Evolutionary conservation across 2,888 invertebrate genomes (phyloP), one percentile per base, ranked within the genome.

Genomic region (Acronicta alni): DNA sequence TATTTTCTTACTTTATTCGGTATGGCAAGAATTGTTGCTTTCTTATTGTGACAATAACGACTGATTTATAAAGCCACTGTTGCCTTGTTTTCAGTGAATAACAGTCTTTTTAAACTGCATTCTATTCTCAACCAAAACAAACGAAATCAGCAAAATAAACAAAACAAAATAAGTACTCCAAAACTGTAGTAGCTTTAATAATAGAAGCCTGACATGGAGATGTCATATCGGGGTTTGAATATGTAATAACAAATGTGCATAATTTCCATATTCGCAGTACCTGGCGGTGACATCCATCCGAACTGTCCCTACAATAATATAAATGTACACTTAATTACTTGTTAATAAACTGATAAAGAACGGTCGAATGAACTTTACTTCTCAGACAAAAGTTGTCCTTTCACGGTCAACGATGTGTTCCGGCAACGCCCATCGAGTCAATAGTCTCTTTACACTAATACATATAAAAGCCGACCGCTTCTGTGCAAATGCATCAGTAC

Each of bases 371-470:
- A 61, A 68, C 73, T 68, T 69, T 81, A 83, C 79, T 77, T 80
- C 75, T 81, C 46, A 71, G 57, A 77, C 75, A 88, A 89, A 90
- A 89, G 89, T 88, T 71, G 89, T 86, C 72, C 71, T 80, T 80
- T 86, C 89, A 93, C 72, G 91, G 91, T 67, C 87, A 79, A 52
- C 80, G 61, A 81, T 80, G 75, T 81, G 72, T 88, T 89, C 89
- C 88, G 87, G 86, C 71, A 74, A 80, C 85, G 80, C 85, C 85
- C 79, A 74, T 77, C 70, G 49, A 60, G 71, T 80, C 41, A 54
- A 72, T 30, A 57, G 16, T 52, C 52, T 65, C 63, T 78, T 80
- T 68, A 75, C 56, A 78, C 37, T 53, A 80, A 84, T 90, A 35
- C 35, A 35, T 35, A 91, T 90, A 90, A 81, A 92, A 90, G 73